Evolutionary conservation across 1,140 invertebrate genomes (phyloP).

Genomic region (Halyomorpha halys): DNA sequence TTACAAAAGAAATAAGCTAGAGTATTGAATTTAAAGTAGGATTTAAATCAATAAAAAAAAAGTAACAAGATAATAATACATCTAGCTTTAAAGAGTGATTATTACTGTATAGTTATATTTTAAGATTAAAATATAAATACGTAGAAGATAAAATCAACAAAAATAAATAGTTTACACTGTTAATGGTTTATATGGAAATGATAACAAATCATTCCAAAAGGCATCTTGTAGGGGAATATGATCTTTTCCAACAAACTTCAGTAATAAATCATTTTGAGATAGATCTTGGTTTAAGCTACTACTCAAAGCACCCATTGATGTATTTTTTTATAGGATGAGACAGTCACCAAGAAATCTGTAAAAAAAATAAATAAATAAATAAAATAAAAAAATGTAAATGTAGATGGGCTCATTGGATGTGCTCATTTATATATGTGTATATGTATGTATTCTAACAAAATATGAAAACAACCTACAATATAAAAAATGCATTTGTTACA

Average conservation of each 20-base stretch:
- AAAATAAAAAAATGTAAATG: too few species aligned
- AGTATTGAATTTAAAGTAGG: background rate
- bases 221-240: background rate
- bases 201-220: slow-evolving; percentile 2
- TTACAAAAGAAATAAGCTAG: too few species aligned
- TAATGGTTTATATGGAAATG: slow-evolving; percentile 6
- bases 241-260: slow-evolving; percentile 7
- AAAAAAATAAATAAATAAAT: too few species aligned
- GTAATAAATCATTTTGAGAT: slow-evolving; percentile 7
- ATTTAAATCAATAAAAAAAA: background rate
- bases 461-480: too few species aligned
- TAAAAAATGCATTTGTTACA: too few species aligned
- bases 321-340: too few species aligned
- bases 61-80: background rate
- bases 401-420: too few species aligned
- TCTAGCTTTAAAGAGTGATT: too few species aligned
- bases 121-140: slow-evolving; percentile 7
- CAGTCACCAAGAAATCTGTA: too few species aligned
- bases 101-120: too few species aligned
- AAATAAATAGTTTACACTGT: background rate
- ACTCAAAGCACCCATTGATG: slow-evolving; percentile 1
- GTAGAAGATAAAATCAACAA: background rate
- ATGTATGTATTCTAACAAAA: too few species aligned
- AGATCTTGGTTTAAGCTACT: background rate
- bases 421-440: too few species aligned